Conservation (phyloP, 2,113 vertebrate genomes). For the Sylvia atricapilla region DNA sequence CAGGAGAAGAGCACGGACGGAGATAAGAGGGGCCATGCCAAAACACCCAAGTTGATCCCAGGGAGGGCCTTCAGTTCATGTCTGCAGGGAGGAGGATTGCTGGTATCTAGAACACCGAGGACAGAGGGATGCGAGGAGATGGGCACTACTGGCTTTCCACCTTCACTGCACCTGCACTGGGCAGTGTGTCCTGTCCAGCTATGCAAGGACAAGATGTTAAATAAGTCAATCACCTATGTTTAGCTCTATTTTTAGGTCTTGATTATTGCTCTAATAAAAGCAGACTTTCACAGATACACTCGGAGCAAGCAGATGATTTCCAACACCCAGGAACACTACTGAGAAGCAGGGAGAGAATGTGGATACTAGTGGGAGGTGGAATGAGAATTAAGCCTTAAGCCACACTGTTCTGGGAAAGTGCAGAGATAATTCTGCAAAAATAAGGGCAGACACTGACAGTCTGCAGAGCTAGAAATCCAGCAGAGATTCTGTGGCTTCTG, state of each 20-base stretch:
- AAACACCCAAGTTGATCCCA: not conserved
- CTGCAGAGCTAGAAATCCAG: not conserved
- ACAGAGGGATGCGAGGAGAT: not conserved
- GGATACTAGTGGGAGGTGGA: not conserved
- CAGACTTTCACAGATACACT: not conserved
- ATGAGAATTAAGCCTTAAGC: not conserved
- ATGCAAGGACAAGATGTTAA: not conserved
- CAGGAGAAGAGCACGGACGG: not conserved
- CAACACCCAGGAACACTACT: not conserved
- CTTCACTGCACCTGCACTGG: not conserved
- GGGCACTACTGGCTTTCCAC: not conserved
- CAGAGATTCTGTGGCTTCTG: not conserved
- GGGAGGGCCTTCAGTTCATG: not conserved
- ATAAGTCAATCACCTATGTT: not conserved
- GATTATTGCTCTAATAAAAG: slow-evolving; percentile 28
- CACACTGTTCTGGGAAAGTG: not conserved
- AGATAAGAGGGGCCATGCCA: not conserved
- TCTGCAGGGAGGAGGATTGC: not conserved
- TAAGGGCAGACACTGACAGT: not conserved
- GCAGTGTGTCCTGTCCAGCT: not conserved
- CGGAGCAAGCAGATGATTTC: not conserved
- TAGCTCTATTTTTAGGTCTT: not conserved
- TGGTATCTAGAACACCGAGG: not conserved
- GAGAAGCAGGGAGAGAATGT: not conserved
- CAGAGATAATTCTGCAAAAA: not conserved